Evolutionary conservation across 2,113 vertebrate species (phyloP).

Genomic region (Daboia siamensis): DNA sequence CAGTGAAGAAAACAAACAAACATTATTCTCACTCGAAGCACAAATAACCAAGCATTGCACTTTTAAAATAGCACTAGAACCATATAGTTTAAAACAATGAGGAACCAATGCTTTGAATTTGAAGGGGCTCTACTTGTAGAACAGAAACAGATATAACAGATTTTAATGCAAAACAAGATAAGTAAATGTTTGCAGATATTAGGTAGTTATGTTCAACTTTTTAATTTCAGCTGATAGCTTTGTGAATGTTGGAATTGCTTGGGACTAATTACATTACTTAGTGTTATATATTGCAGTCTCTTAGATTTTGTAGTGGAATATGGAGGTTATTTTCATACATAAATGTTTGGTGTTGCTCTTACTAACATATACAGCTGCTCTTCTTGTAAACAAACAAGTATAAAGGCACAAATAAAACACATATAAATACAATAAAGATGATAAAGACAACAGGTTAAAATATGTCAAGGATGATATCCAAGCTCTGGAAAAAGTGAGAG

Average conservation of each 20-base stretch:
- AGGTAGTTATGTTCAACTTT: slow-evolving; percentile 50
- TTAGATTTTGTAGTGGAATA: background rate
- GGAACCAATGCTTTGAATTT: slow-evolving; percentile 38
- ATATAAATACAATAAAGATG: background rate
- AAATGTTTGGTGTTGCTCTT: background rate
- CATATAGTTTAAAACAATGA: slow-evolving; percentile 11
- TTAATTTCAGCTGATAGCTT: slow-evolving; percentile 27
- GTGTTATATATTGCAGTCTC: background rate
- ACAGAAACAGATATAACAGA: slow-evolving; percentile 41
- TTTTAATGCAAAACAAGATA: slow-evolving; percentile 54
- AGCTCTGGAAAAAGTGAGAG: background rate
- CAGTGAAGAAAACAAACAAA: background rate
- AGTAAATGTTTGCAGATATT: slow-evolving; percentile 52
- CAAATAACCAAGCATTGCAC: background rate
- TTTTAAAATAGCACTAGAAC: background rate
- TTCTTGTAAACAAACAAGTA: background rate
- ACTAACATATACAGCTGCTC: background rate
- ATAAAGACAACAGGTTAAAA: background rate
- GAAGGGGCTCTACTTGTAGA: slow-evolving; percentile 21
- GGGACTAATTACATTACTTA: background rate
- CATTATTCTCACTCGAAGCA: background rate
- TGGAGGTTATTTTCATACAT: background rate
- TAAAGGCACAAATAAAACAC: background rate
- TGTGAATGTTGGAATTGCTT: slow-evolving; percentile 40
- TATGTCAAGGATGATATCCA: background rate